A percentile compares a stretch with the other conserved stretches of the same genome.
phyloP scores from a whole-genome alignment of 2,113 vertebrate genomes.

The Lophochroa leadbeateri region DNA sequence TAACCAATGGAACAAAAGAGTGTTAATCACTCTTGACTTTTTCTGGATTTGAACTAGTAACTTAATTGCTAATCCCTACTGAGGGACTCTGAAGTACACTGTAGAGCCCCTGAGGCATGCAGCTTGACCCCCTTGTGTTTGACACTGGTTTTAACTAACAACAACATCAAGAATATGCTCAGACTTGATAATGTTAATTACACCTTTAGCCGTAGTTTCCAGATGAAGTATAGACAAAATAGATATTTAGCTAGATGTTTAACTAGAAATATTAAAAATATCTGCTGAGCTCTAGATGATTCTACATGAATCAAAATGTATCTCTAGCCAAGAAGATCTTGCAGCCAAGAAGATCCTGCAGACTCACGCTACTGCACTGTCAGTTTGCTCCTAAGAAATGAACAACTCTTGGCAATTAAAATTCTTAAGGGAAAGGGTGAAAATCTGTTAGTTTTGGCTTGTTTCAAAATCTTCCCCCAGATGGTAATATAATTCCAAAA shows the following conservation, averaged over 20 bases:
- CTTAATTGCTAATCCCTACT: constrained; percentile 24
- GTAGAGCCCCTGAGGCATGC: background rate
- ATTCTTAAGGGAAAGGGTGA: constrained; percentile 18
- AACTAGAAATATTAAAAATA: background rate
- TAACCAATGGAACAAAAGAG: constrained; percentile 16
- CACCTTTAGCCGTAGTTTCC: background rate
- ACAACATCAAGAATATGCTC: background rate
- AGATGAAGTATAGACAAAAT: background rate
- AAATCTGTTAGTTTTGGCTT: constrained; percentile 56
- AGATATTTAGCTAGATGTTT: background rate
- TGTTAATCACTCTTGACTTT: constrained; percentile 55
- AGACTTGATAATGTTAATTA: constrained; percentile 9
- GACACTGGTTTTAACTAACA: background rate
- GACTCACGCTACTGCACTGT: background rate
- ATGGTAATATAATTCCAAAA: constrained; percentile 46
- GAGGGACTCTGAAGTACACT: background rate
- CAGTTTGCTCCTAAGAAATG: constrained; percentile 23
- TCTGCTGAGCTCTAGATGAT: background rate
- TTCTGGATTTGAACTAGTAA: background rate
- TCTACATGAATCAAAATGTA: background rate
- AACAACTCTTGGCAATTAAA: constrained; percentile 2
- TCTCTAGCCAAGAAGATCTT: background rate
- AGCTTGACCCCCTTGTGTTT: background rate
- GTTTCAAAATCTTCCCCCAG: constrained; percentile 19
- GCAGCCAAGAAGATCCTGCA: constrained; percentile 17